Base-by-base conservation (phyloP, 2,113 vertebrate genomes). In the Dolichotis patagonum region DNA sequence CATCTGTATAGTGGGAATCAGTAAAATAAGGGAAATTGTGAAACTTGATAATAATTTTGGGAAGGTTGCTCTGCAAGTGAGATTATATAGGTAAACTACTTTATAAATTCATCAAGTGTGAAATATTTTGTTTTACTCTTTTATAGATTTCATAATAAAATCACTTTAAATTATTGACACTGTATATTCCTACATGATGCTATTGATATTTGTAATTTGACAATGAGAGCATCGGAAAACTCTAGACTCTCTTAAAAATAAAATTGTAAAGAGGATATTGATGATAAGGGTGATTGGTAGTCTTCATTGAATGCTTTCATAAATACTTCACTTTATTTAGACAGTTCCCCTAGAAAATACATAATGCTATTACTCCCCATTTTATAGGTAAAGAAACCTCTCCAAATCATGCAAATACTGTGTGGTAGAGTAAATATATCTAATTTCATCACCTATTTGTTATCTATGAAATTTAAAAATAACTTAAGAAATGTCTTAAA, bases 131-230 rank as follows among this genome's bases (percentile, higher is more conserved):
- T 91, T 13, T 49, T 56, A 7, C 12, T 38, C 62, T 73, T 2
- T 46, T 56, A 49, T 56, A 69, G 11, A 6, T 80, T 93, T 88
- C 32, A 12, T 43, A 28, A 84, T 62, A 6, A 80, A 90, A 38
- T 95, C 6, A 87, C 65, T 84, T 86, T 78, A 86, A 96, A 28
- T 91, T 78, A 90, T 6, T 93, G 19, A 43, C 22, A 41, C 20
- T 82, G 20, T 38, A 7, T 24, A 8, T 24, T 58, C 77, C 19
- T 58, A 52, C 63, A 49, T 10, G 20, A 87, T 49, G 69, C 54
- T 73, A 58, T 58, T 80, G 4, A 46, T 85, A 85, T 85, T 83
- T 92, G 5, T 41, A 92, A 38, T 71, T 24, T 83, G 54, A 38
- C n/a, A 49, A 20, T 77, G 65, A 65, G 80, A 94, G 24, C 87